These are phyloP conservation scores for Agelastica alni DNA, from an alignment of 2,888 invertebrate species.

Conservation along the genomic window DNA sequence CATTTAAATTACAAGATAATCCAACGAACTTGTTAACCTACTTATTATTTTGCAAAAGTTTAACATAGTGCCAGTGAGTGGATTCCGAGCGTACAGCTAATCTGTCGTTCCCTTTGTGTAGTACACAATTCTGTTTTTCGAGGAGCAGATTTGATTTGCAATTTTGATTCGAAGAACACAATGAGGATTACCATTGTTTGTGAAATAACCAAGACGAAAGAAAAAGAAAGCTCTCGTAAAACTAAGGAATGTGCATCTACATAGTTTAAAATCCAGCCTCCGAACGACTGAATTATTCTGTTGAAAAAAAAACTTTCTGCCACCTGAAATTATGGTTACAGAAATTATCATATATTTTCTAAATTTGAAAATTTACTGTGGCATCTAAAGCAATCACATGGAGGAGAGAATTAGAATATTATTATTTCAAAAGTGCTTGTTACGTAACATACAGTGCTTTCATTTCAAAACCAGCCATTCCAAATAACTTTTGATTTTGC, in stretches of 20 bases:
- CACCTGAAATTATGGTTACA: too few species aligned
- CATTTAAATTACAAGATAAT: not conserved
- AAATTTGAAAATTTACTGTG: not conserved
- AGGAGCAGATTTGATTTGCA: not conserved
- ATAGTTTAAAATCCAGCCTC: too few species aligned
- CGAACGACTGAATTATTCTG: too few species aligned
- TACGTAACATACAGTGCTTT: too few species aligned
- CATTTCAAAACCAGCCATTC: too few species aligned
- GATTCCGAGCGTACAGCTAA: not conserved
- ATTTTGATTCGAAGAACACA: not conserved
- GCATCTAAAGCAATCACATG: not conserved
- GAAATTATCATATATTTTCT: not conserved
- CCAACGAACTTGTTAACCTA: not conserved
- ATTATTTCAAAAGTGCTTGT: too few species aligned
- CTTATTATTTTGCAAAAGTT: not conserved
- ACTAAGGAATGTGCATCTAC: too few species aligned
- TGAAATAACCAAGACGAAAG: not conserved
- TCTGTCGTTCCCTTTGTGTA: not conserved
- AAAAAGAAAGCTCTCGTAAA: not conserved
- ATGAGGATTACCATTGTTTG: not conserved
- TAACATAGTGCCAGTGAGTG: not conserved
- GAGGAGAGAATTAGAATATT: too few species aligned
- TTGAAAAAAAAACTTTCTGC: too few species aligned
- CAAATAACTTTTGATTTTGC: too few species aligned
- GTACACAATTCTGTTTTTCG: not conserved